Evolutionary conservation across 2,113 vertebrate species (phyloP), one percentile per base, ranked within the genome.

Genomic region (Dipodomys merriami): DNA sequence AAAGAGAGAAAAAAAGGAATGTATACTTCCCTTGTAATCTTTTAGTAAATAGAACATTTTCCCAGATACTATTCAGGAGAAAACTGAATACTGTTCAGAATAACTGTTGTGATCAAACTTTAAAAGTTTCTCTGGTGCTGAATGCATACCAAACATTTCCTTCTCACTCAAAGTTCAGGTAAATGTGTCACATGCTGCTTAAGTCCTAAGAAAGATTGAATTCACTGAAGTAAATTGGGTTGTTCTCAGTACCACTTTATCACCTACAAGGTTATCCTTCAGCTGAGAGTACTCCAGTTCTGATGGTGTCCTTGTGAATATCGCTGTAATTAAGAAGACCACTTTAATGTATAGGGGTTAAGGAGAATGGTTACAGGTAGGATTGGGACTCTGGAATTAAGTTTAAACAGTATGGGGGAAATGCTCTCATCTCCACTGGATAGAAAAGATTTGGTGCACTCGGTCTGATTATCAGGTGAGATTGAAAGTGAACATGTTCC

Each of bases 211-310:
- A 87, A 95, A 90, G 79, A 95, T n/a, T 80, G 83, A 96, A 94
- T 92, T 96, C 93, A 72, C 88, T 81, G 83, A 94, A 95, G 79
- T 80, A 93, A 96, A 96, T 93, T 91, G 73, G 90, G 71, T 89
- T 53, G 39, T 93, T 92, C 95, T 96, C 88, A 91, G 79, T 85
- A 86, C 78, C 82, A 95, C 95, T 97, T 95, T 95, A 90, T 84
- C 85, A 91, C 67, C 44, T 67, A 72, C 76, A 79, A 71, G 62
- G 72, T 85, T 84, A 60, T 93, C 72, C 71, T 92, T 88, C 76
- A 88, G 27, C 30, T 44, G 90, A 97, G 93, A 86, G 93, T 35
- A 71, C 96, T 97, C 49, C 64, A 92, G 74, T 78, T 95, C 86
- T 83, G 44, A 57, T 65, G 68, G 93, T 19, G 72, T 95, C 83